Evolutionary conservation across 1,140 invertebrate species (phyloP).

Genomic region (Bombus pyrosoma): DNA sequence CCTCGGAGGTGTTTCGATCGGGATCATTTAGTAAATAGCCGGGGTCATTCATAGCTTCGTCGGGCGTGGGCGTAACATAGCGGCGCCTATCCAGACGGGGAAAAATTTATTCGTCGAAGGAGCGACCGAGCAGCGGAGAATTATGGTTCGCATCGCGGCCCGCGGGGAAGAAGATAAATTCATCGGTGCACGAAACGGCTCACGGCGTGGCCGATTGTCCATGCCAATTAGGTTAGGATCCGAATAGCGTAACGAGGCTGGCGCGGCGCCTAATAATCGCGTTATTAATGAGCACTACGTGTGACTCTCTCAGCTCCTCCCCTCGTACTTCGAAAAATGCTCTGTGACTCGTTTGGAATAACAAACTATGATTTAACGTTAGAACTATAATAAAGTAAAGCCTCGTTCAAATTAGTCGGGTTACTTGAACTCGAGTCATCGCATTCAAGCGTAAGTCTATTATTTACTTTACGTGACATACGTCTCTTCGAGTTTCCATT

Average conservation of each 20-base stretch:
- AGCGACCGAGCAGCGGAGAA: conserved; percentile 46
- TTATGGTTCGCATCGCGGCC: conserved; percentile 60
- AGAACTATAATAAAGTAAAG: background rate
- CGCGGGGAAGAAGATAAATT: conserved; percentile 71
- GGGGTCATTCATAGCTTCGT: background rate
- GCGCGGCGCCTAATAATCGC: conserved; percentile 75
- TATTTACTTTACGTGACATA: background rate
- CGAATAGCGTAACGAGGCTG: conserved; percentile 72
- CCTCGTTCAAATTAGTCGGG: background rate
- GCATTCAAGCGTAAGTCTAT: background rate
- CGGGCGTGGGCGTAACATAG: conserved; percentile 37
- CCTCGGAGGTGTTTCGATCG: background rate
- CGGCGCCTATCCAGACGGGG: conserved; percentile 36
- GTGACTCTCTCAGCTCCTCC: background rate
- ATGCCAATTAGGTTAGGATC: conserved; percentile 75
- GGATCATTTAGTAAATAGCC: background rate
- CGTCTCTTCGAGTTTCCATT: background rate
- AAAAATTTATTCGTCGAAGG: conserved; percentile 64
- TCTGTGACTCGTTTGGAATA: background rate
- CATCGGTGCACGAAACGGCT: conserved; percentile 69
- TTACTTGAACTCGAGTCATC: background rate
- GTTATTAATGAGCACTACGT: conserved; percentile 72
- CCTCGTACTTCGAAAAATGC: background rate
- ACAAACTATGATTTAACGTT: background rate
- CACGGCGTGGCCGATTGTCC: conserved; percentile 72